A percentile compares a stretch with the other conserved stretches of the same genome.
Evolutionary conservation across 2,797 vertebrate genomes (phyloP).

Genomic region (Rhadinocentrus ornatus): DNA sequence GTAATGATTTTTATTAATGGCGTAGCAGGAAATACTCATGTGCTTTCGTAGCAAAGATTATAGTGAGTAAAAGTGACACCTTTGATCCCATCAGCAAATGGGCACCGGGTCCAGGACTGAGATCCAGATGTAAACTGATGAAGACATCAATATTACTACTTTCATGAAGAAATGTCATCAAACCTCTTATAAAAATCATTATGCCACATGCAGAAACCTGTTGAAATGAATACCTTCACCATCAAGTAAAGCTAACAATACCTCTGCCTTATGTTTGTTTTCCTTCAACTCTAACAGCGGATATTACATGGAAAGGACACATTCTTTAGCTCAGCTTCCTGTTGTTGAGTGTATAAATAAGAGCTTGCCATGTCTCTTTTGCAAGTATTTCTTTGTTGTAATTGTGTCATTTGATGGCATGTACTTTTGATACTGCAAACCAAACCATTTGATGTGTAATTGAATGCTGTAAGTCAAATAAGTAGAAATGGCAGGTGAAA

Average conservation of each 20-base stretch:
- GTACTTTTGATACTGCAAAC: too few species aligned
- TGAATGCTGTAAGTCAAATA: too few species aligned
- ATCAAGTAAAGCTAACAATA: not conserved
- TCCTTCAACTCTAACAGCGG: not conserved
- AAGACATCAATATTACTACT: not conserved
- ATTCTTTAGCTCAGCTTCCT: not conserved
- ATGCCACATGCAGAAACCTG: not conserved
- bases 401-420: not conserved
- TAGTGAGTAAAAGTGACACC: conserved; percentile 53
- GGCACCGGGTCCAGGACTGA: conserved; percentile 78
- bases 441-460: too few species aligned
- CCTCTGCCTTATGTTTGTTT: not conserved
- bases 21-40: not conserved
- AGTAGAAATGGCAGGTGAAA: too few species aligned
- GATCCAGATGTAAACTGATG: conserved; percentile 70
- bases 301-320: not conserved
- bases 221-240: not conserved
- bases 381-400: not conserved
- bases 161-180: not conserved
- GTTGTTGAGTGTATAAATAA: not conserved
- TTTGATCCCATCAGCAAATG: conserved; percentile 72
- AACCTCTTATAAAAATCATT: not conserved
- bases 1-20: not conserved
- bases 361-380: not conserved
- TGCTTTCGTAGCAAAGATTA: not conserved